Base-by-base conservation (phyloP, 1,140 invertebrate genomes). In the Probaryconus sp. region DNA sequence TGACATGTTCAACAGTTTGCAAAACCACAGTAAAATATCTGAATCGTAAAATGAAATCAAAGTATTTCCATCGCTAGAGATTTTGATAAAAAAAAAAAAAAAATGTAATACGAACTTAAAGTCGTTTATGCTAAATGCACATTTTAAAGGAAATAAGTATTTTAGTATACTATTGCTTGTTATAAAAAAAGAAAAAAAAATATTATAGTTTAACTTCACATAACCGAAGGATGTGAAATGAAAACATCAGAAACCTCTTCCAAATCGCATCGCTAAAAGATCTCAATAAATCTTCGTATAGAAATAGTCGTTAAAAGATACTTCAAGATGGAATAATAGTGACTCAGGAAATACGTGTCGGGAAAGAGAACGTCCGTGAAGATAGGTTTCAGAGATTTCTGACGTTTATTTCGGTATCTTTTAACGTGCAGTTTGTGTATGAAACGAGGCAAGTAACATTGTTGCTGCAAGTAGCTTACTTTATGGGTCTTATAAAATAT, bases 401-500 rank as follows among this genome's bases (percentile, higher is more conserved):
- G 60, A 64, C 60, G 51, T 73, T 73, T 65, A 65, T 64, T 73
- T 60, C 40, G 38, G 45, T 60, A 53, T 31, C 60, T 51, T 60
- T 38, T 11, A 35, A 38, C 68, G 33, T 58, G 48, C 9, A 42
- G 58, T 50, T 50, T 63, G 13, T 53, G 16, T 24, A 18, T 37
- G 40, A 40, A 53, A 40, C 48, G n/a, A 40, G n/a, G 31, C 10
- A 33, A 17, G 60, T 47, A 50, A 67, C 20, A 30, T 35, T 18
- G 45, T 48, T 61, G 20, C 30, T 53, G 51, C 60, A 28, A 67
- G 33, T 65, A 47, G 40, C 45, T 30, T 42, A 31, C n/a, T 73
- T 73, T 73, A 73, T 43, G 60, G 48, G 47, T 55, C 60, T 67
- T 65, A 60, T 72, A 72, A 65, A 65, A 65, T 72, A 53, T 51